Base-by-base conservation (phyloP, 2,797 vertebrate genomes). In the Crocodylus rhombifer region DNA sequence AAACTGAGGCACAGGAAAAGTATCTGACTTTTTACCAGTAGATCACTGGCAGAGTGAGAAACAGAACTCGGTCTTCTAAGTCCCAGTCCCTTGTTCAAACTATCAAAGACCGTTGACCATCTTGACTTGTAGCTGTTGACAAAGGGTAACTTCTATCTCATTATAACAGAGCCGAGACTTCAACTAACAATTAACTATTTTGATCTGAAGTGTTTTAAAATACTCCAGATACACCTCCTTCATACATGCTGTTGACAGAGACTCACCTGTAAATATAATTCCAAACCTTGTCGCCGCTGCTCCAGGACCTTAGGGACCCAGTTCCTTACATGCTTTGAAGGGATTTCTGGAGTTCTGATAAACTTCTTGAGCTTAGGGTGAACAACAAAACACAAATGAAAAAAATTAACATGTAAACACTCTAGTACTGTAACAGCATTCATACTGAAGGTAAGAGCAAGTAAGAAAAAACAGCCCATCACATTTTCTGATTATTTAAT, bases 241-340 rank as follows among this genome's bases (percentile, higher is more conserved):
- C 55, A 95, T 89, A 91, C 33, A 96, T 65, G 91, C 71, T 7
- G 30, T 17, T 67, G 30, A 90, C 87, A 91, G 87, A 90, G 76
- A 87, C 97, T 94, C 97, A 99, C 99, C 99, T 99, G 99, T 86
- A 99, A 98, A 89, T 99, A 99, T 56, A 98, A 96, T 97, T 99
- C 99, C 94, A 99, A 98, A 57, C 99, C 99, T 16, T 98, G 99
- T 56, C 99, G 98, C 84, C 99, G 98, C 94, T 99, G 99, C 94
- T 99, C 99, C 97, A 99, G 96, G 36, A 99, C 99, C 96, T 99
- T 99, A 28, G 99, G 99, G 74, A 99, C 98, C 99, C 99, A 99
- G 98, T 99, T 99, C 93, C 99, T 98, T 16, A 99, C 99, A 1
- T 99, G 99, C 93, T 99, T 99, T 26, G 99, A 99, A 61, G 99